phyloP scores from a whole-genome alignment of 2,888 invertebrate genomes.

The Tetragonula carbonaria region DNA sequence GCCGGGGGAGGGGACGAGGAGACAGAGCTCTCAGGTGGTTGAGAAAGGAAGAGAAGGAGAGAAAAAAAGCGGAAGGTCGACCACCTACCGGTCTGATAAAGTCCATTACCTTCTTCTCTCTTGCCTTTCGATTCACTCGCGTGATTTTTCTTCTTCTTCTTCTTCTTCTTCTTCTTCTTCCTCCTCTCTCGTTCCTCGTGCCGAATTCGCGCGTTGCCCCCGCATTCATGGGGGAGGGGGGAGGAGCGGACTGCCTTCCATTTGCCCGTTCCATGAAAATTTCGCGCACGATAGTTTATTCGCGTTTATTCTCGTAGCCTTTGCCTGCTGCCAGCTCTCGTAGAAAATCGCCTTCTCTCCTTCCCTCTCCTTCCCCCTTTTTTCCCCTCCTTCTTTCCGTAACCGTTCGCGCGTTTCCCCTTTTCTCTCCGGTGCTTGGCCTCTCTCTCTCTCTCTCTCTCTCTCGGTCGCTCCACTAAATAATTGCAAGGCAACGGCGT shows the following conservation, averaged over 20 bases:
- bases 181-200: conserved; percentile 12
- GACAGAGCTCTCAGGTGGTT: conserved; percentile 19
- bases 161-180: background rate
- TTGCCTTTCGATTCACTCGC: conserved; percentile 57
- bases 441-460: conserved; percentile 2
- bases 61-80: conserved; percentile 73
- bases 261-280: conserved; percentile 27
- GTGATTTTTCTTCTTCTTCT: conserved; percentile 50
- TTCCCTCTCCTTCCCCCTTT: background rate
- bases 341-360: conserved; percentile 30
- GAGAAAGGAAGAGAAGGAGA: conserved; percentile 24
- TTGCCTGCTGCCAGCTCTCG: conserved; percentile 53
- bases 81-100: conserved; percentile 75
- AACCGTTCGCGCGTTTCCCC: conserved; percentile 32
- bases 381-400: conserved; percentile 13
- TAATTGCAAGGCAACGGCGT: conserved; percentile 75
- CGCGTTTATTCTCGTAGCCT: conserved; percentile 65
- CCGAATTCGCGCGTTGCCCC: conserved; percentile 33
- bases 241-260: background rate
- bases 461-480: conserved; percentile 68
- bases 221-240: background rate
- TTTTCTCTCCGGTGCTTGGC: conserved; percentile 22
- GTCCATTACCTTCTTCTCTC: conserved; percentile 73
- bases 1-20: conserved; percentile 32
- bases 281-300: conserved; percentile 61